These are phyloP conservation scores for Nemotelus pantherinus DNA, from an alignment of 2,888 invertebrate species.

Conservation along the genomic window DNA sequence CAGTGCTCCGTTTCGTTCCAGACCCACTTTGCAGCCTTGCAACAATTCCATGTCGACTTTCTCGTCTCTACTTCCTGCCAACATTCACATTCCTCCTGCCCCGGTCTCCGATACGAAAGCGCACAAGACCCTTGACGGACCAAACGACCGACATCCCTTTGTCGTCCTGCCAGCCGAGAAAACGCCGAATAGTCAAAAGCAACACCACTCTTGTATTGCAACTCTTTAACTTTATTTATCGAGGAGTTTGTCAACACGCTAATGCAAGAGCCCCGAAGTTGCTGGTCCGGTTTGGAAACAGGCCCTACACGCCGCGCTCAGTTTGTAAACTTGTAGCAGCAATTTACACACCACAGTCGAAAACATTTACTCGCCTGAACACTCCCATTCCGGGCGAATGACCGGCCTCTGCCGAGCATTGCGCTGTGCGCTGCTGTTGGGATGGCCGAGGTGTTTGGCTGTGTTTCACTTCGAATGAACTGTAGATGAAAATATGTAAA, in stretches of 20 bases:
- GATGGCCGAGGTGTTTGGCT: constrained; percentile 30
- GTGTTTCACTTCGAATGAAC: constrained; percentile 12
- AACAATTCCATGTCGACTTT: too few species aligned
- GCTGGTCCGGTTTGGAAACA: constrained; percentile 33
- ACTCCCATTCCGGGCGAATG: constrained; percentile 52
- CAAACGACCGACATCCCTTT: constrained; percentile 6
- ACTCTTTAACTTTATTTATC: constrained; percentile 51
- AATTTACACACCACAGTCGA: constrained; percentile 51
- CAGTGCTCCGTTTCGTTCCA: background rate
- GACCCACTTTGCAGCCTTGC: background rate
- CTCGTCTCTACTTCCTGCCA: too few species aligned
- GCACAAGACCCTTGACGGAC: background rate
- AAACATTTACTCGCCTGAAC: constrained; percentile 53
- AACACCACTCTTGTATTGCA: constrained; percentile 47
- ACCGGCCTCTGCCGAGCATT: constrained; percentile 7
- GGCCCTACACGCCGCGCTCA: constrained; percentile 36
- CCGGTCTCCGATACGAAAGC: too few species aligned
- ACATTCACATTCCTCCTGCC: too few species aligned
- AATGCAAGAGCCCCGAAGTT: constrained; percentile 47
- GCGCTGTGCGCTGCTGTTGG: constrained; percentile 1
- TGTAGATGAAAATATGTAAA: constrained; percentile 18
- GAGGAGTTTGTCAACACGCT: constrained; percentile 49
- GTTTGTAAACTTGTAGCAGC: constrained; percentile 54
- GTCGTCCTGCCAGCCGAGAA: constrained; percentile 7
- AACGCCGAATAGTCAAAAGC: constrained; percentile 38